Base-by-base conservation (phyloP, 30 jellyfish, hydroid and myxozoan species). In the Mastigias papua region DNA sequence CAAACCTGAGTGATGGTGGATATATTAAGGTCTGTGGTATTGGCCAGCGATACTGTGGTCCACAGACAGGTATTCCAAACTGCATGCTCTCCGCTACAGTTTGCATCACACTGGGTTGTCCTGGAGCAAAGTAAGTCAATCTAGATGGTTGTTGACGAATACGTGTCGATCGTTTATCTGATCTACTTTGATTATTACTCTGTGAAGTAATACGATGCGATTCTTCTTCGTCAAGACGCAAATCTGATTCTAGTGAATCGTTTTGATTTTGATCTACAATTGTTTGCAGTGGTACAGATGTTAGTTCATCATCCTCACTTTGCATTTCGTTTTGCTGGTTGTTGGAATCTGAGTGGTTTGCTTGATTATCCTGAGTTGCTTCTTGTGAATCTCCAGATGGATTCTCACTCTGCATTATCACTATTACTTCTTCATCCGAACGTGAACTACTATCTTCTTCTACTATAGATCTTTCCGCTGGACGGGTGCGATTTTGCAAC, bases 351-450 rank as follows among this genome's bases (percentile, higher is more conserved):
- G 65, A 27, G 19, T 10, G 30, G 33, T 20, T 66, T 71, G 17
- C 65, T 9, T 8, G 66, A 31, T 11, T 37, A 10, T 71, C 66
- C 19, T 71, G 32, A 10, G 26, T 65, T 31, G 78, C 26, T 66
- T 66, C 34, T 26, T 15, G 7, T 26, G 66, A 11, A 15, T 71
- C 65, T 20, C 22, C 65, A 31, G 66, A 34, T 31, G 82, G 82
- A 33, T 31, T 31, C 62, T 37, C 65, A 71, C 9, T 31, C 23
- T 22, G 13, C 32, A 31, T 31, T 65, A 71, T 33, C 32, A 71
- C 65, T 28, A 71, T 71, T 30, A 16, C 64, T 71, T 71, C 86
- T 49, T 74, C 86, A n/a, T n/a, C n/a, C n/a, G n/a, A n/a, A 13
- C 35, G 68, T n/a, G 86, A 74, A 48, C 86, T 74, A 50, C 51